A percentile compares a stretch with the other conserved stretches of the same genome.
phyloP scores from a whole-genome alignment of 2,113 vertebrate species.

The Colius striatus region DNA sequence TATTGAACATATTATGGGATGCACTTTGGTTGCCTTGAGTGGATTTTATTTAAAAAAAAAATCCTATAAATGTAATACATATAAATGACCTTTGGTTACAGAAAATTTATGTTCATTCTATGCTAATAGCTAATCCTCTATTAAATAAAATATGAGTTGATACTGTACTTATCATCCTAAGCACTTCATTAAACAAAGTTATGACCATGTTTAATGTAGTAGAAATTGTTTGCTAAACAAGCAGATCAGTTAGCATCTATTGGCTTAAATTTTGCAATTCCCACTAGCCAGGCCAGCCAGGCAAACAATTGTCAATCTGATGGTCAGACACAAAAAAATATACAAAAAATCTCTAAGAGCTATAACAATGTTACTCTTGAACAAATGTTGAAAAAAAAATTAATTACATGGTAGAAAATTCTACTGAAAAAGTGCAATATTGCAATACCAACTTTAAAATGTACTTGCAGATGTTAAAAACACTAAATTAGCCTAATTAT shows the following conservation, averaged over 20 bases:
- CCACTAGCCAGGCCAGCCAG: not conserved
- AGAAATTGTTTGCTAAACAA: not conserved
- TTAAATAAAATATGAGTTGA: conserved; percentile 37
- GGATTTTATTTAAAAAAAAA: not conserved
- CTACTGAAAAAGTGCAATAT: not conserved
- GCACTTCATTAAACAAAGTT: not conserved
- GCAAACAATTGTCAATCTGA: not conserved
- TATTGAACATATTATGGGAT: not conserved
- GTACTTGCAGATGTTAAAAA: not conserved
- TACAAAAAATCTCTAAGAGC: not conserved
- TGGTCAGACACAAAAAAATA: not conserved
- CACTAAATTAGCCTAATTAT: not conserved
- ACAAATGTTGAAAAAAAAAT: not conserved
- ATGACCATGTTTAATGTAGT: not conserved
- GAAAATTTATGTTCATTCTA: not conserved
- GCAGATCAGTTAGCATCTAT: not conserved
- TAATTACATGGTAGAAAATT: not conserved
- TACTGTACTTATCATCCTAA: not conserved
- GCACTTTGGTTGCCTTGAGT: not conserved
- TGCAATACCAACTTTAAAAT: not conserved
- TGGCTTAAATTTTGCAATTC: not conserved
- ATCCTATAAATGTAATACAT: not conserved
- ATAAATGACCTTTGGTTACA: not conserved
- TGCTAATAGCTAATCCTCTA: not conserved
- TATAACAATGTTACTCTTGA: not conserved